Conservation (phyloP, 37 sponge, comb jelly and placozoan species). For the Axinella damicornis region DNA sequence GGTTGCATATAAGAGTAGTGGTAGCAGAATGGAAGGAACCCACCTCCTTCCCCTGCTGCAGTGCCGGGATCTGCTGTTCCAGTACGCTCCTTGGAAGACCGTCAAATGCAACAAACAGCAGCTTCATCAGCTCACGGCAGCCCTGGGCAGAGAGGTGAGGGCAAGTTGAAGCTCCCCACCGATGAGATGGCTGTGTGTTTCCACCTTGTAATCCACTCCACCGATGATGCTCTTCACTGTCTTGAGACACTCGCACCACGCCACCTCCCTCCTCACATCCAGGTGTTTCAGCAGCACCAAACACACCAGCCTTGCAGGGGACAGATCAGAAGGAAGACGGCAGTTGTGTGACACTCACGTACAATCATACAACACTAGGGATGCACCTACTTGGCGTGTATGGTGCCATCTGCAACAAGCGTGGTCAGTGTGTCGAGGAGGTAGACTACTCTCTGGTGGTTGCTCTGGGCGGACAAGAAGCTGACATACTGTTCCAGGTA, state of each 20-base stretch:
- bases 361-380: not conserved
- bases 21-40: not conserved
- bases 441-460: constrained; percentile 44
- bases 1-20: no score
- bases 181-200: not conserved
- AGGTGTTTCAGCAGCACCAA: constrained; percentile 51
- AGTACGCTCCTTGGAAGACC: constrained; percentile 49
- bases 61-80: constrained; percentile 33
- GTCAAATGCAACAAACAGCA: constrained; percentile 62
- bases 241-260: constrained; percentile 62
- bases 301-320: constrained; percentile 48
- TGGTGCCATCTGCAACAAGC: constrained; percentile 14
- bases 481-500: constrained; percentile 52
- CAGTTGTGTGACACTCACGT: no score
- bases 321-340: no score
- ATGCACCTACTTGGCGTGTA: constrained; percentile 1
- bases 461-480: constrained; percentile 30
- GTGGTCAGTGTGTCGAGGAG: constrained; percentile 6
- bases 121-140: constrained; percentile 71
- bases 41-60: constrained; percentile 59
- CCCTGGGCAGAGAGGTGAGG: constrained; percentile 18
- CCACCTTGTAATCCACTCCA: constrained; percentile 63
- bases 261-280: constrained; percentile 38
- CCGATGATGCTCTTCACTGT: constrained; percentile 32
- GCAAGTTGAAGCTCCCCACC: no score